Conservation (phyloP, 2,888 invertebrate species). For the Biston betularia region DNA sequence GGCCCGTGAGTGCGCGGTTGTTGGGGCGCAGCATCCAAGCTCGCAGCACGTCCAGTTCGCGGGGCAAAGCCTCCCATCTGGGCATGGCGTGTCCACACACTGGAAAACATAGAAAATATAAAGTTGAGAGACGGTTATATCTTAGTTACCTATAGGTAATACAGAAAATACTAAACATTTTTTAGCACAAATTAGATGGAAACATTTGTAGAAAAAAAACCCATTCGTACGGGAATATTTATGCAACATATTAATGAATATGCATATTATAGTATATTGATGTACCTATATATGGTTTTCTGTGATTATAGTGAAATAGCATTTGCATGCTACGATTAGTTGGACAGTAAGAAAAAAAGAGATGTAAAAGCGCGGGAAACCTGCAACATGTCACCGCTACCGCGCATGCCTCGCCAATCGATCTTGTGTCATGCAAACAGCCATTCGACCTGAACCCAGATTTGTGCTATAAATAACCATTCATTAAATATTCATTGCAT, state of each 20-base stretch:
- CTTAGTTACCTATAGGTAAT: no score
- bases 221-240: no score
- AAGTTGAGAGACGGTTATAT: background rate
- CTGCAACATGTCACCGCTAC: slow-evolving; percentile 17
- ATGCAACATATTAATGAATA: no score
- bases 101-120: slow-evolving; percentile 45
- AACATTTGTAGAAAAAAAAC: no score
- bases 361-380: slow-evolving; percentile 31
- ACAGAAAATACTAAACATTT: no score
- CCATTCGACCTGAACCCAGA: slow-evolving; percentile 21
- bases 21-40: slow-evolving; percentile 87
- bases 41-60: slow-evolving; percentile 92
- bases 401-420: slow-evolving; percentile 44
- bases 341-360: background rate
- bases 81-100: slow-evolving; percentile 80
- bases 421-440: slow-evolving; percentile 38
- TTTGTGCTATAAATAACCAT: slow-evolving; percentile 22
- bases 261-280: no score
- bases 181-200: no score
- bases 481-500: slow-evolving; percentile 5
- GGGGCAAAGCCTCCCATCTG: slow-evolving; percentile 89
- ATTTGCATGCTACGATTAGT: no score
- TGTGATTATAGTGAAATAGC: no score
- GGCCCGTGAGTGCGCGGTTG: slow-evolving; percentile 76
- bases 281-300: no score